Base-by-base conservation (phyloP, 2,888 invertebrate species). In the Chymomyza caudatula region DNA sequence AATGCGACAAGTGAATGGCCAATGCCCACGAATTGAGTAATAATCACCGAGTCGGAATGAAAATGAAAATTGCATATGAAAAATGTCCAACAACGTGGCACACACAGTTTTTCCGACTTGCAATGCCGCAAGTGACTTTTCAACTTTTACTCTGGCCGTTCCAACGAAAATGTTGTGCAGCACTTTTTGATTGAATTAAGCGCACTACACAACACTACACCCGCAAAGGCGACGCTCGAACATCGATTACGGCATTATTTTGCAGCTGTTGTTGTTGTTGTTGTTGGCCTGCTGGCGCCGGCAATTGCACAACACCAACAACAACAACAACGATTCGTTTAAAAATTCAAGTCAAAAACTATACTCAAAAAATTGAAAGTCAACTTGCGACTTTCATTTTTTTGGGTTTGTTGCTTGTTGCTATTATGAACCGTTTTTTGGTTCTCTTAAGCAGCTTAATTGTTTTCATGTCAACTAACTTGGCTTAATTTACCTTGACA, bases 201-300 rank as follows among this genome's bases (percentile, higher is more conserved):
- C 20, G 51, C 19, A 20, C 8, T 4, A 11, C 49, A 20, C 17
- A 8, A 19, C 19, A 5, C 11, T 19, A 44, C 47, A 47, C 47
- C 47, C 47, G 4, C 47, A 47, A 47, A 47, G 19, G n/a, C 17
- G 1, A n/a, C n/a, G 47, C 47, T 8, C 13, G n/a, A 25, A 52
- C 60, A 52, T 22, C 70, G 84, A 84, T 84, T 81, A 81, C 81
- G 65, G 81, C 81, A 78, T 74, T 81, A 81, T 73, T 81, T 81
- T 78, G 78, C 69, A 6, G 25, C 6, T 6, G 29, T 3, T 29
- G 11, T 37, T 37, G 29, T 37, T 37, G 29, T 37, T 37, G 29
- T 37, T 67, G 80, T 76, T 81, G 80, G 80, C 83, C 80, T 81
- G 78, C 80, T 76, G 80, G 72, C 71, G 72, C 83, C 83, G 80